Conservation (phyloP, 2,113 vertebrate species). For the Echinops telfairi region DNA sequence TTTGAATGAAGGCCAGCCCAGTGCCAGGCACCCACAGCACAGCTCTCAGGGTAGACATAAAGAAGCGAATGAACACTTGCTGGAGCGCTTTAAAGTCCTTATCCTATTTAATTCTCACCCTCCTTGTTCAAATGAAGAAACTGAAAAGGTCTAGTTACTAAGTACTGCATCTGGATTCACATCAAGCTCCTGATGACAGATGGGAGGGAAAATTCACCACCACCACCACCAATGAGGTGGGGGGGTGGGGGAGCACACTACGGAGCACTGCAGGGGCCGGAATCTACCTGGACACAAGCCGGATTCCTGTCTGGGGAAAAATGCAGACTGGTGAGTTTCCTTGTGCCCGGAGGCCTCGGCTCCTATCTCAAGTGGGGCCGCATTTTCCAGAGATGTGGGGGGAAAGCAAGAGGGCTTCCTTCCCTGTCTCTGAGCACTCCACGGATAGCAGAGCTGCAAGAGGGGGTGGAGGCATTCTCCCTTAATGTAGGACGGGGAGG, state of each 20-base stretch:
- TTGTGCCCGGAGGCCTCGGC: conserved; percentile 26
- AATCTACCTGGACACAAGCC: not conserved
- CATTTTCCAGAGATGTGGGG: conserved; percentile 27
- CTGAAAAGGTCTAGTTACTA: conserved; percentile 27
- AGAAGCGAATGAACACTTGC: conserved; percentile 1
- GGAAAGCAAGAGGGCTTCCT: conserved; percentile 16
- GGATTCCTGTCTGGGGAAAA: conserved; percentile 36
- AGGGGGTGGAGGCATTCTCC: not conserved
- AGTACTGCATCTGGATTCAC: not conserved
- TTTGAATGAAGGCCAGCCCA: not conserved
- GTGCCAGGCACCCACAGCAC: not conserved
- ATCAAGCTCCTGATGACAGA: conserved; percentile 17
- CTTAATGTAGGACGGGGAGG: not conserved
- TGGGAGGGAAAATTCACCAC: not conserved
- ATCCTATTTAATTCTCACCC: not conserved
- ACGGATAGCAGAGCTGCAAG: conserved; percentile 11
- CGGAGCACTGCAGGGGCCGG: not conserved
- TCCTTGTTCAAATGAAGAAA: conserved; percentile 52
- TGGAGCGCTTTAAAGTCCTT: not conserved
- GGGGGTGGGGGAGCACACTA: not conserved
- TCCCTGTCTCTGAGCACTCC: conserved; percentile 11
- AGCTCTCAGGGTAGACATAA: not conserved
- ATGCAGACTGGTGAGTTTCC: conserved; percentile 47
- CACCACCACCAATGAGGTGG: no score
- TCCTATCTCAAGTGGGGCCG: conserved; percentile 32